Conservation (phyloP, 2,113 vertebrate genomes). For the Vidua macroura region DNA sequence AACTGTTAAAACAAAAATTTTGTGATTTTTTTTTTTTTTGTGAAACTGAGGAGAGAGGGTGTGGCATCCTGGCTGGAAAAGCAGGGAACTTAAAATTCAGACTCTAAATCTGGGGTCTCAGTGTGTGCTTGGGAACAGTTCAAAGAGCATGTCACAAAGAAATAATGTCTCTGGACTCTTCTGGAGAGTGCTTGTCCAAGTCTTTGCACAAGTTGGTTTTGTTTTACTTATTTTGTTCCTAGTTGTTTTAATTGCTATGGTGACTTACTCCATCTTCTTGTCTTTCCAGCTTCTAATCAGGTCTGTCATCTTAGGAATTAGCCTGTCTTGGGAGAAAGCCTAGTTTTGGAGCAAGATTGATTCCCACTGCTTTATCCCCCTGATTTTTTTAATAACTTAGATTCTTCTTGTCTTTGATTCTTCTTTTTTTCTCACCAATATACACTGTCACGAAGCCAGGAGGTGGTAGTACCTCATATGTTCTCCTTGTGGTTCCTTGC, state of each 20-base stretch:
- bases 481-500: neutral
- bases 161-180: neutral
- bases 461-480: neutral
- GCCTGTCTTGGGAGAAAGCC: neutral
- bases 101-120: neutral
- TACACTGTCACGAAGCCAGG: neutral
- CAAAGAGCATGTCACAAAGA: neutral
- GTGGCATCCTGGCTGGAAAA: neutral
- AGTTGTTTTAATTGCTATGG: neutral
- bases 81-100: neutral
- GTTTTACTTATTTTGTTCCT: neutral
- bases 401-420: neutral
- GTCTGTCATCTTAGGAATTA: neutral
- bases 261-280: neutral
- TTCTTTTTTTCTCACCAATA: neutral
- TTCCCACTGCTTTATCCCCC: fast-evolving
- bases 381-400: neutral
- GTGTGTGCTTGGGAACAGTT: neutral
- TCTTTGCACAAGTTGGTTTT: neutral
- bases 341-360: neutral
- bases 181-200: neutral
- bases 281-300: neutral
- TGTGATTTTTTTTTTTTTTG: neutral
- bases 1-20: neutral
- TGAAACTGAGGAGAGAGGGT: neutral